These are phyloP conservation scores for Drosophila setifemur DNA, from an alignment of 1,140 invertebrate species.

Conservation along the genomic window DNA sequence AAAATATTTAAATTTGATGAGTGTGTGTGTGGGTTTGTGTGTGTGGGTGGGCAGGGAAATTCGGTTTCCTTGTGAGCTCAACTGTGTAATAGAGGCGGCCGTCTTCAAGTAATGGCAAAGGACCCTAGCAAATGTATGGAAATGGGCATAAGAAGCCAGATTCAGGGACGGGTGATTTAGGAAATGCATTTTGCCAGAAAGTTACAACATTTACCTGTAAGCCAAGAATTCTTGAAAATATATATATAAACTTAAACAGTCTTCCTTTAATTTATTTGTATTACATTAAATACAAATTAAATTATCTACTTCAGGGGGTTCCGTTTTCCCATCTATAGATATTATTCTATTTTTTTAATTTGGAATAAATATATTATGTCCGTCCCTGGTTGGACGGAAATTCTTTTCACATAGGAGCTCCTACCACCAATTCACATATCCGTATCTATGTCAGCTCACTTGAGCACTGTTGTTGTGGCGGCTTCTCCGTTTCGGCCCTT, in stretches of 20 bases:
- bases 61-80: conserved; percentile 49
- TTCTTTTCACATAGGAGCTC: too few species aligned
- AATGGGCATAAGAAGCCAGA: background rate
- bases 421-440: conserved; percentile 30
- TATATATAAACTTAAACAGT: background rate
- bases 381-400: conserved; percentile 15
- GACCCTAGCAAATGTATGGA: conserved; percentile 1
- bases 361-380: background rate
- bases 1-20: conserved; percentile 77
- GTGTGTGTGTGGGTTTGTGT: conserved; percentile 7
- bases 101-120: conserved; percentile 17
- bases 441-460: conserved; percentile 53
- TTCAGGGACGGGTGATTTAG: conserved; percentile 1
- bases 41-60: conserved; percentile 9
- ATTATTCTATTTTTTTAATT: too few species aligned
- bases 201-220: too few species aligned
- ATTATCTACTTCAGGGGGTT: too few species aligned
- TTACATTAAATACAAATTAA: too few species aligned
- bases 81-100: conserved; percentile 59
- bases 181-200: background rate
- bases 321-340: too few species aligned
- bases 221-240: background rate
- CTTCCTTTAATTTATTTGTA: background rate
- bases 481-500: conserved; percentile 36
- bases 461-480: conserved; percentile 37